A percentile compares a stretch with the other conserved stretches of the same genome.
Conservation (phyloP, 2,797 vertebrate genomes). For the Sphaeramia orbicularis region DNA sequence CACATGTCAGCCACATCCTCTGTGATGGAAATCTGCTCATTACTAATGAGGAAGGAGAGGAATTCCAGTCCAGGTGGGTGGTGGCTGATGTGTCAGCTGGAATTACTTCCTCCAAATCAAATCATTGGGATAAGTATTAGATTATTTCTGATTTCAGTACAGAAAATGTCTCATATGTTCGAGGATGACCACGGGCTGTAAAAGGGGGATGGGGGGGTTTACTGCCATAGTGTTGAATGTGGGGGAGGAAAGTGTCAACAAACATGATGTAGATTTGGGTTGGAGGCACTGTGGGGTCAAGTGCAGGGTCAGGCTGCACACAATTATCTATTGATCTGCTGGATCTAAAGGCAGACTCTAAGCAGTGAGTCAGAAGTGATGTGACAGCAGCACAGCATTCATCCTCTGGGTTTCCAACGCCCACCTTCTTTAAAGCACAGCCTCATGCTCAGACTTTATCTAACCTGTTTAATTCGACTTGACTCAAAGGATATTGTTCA, state of each 20-base stretch:
- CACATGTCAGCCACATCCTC: constrained; percentile 17
- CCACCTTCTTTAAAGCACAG: not conserved
- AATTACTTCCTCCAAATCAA: constrained; percentile 57
- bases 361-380: not conserved
- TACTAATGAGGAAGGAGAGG: constrained; percentile 5
- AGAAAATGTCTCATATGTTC: not conserved
- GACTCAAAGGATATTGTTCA: too few species aligned
- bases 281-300: constrained; percentile 28
- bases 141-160: constrained; percentile 10
- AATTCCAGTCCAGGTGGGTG: constrained; percentile 45
- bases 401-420: not conserved
- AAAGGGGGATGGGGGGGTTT: constrained; percentile 4
- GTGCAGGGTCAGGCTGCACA: constrained; percentile 14
- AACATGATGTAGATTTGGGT: constrained; percentile 7
- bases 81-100: constrained; percentile 28
- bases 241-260: constrained; percentile 23
- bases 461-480: not conserved
- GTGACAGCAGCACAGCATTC: too few species aligned
- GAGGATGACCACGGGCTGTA: too few species aligned
- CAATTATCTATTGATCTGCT: constrained; percentile 47
- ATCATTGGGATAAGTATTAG: constrained; percentile 20
- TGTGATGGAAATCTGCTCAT: constrained; percentile 14
- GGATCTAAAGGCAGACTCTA: constrained; percentile 17
- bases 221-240: not conserved
- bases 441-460: not conserved